These are phyloP conservation scores for Rhea americana DNA, from an alignment of 2,113 vertebrate genomes.

Conservation along the genomic window DNA sequence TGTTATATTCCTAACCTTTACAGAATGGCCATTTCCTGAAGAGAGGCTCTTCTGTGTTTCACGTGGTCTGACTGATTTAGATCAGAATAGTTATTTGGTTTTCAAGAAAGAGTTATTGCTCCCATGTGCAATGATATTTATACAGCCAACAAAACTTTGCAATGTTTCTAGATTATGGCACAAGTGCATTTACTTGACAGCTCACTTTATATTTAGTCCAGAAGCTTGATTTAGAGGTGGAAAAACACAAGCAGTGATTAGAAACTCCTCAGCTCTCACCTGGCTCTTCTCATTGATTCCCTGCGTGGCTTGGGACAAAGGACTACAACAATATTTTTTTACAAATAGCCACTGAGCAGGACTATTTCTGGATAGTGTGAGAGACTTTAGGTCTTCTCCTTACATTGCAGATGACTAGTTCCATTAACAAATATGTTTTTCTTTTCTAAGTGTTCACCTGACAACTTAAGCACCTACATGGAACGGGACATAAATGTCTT, in stretches of 20 bases:
- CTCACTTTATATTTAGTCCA: constrained; percentile 63
- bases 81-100: constrained; percentile 61
- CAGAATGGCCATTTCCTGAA: background rate
- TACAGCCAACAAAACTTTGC: constrained; percentile 60
- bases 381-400: background rate
- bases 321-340: background rate
- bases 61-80: constrained; percentile 49
- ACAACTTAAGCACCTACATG: background rate
- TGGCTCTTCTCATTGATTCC: constrained; percentile 35
- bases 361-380: background rate
- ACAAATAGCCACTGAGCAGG: background rate
- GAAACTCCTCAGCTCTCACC: constrained; percentile 44
- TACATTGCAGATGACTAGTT: background rate
- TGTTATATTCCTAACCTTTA: background rate
- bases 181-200: constrained; percentile 56
- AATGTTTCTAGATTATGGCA: constrained; percentile 65
- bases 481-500: background rate
- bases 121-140: constrained; percentile 62
- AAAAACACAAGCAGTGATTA: constrained; percentile 40
- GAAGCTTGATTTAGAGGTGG: constrained; percentile 42
- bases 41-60: constrained; percentile 35
- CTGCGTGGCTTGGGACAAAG: constrained; percentile 21
- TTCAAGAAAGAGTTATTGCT: constrained; percentile 66
- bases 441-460: background rate
- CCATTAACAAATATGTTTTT: background rate